Conservation (phyloP, 2,113 vertebrate genomes). For the Pseudorasbora parva region DNA sequence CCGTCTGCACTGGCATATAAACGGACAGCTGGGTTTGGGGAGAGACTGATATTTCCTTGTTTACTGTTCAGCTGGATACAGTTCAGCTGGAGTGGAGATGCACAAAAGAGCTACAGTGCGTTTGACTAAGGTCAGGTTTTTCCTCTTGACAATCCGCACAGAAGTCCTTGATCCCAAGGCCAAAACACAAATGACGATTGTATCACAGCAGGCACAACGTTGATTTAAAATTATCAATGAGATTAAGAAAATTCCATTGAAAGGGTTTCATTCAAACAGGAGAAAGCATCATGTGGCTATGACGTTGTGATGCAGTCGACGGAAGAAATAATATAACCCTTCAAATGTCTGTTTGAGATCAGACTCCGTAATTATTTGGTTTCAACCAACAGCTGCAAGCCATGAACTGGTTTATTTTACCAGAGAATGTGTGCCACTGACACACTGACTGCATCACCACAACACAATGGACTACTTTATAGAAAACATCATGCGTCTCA, state of each 20-base stretch:
- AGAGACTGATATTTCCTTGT: constrained; percentile 58
- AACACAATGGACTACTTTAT: not conserved
- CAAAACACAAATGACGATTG: constrained; percentile 47
- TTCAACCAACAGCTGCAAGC: not conserved
- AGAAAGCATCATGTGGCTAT: not conserved
- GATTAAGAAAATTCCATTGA: constrained; percentile 27
- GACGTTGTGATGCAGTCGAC: not conserved
- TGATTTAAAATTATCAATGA: constrained; percentile 45
- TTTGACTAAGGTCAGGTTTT: constrained; percentile 54
- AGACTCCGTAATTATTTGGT: not conserved
- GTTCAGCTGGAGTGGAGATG: constrained; percentile 46
- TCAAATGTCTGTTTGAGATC: constrained; percentile 2
- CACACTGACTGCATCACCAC: not conserved
- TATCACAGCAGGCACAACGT: constrained; percentile 11
- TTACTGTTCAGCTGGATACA: constrained; percentile 47
- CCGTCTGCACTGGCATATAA: constrained; percentile 15
- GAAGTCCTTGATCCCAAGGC: constrained; percentile 48
- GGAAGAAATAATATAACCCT: not conserved
- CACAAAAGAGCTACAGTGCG: constrained; percentile 53
- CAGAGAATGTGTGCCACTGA: not conserved
- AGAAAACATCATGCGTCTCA: not conserved
- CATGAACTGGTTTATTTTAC: not conserved
- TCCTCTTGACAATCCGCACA: constrained; percentile 51
- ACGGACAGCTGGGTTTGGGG: constrained; percentile 6
- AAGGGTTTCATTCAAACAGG: not conserved